Evolutionary conservation across 2,888 invertebrate genomes (phyloP).

Genomic region (Matsumyia berberina): DNA sequence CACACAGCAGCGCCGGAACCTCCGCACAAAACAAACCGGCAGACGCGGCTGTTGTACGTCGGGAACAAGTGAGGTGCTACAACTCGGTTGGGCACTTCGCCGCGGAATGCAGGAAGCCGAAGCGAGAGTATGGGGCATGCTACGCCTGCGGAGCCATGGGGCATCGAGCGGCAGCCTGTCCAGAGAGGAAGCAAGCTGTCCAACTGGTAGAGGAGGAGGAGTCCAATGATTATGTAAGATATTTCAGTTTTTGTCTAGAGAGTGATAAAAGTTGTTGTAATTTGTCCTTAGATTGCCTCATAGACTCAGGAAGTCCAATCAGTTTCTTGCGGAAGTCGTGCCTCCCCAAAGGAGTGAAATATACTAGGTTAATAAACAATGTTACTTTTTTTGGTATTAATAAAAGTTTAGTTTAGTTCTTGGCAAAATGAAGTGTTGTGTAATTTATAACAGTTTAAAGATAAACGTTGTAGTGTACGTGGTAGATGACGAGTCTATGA

Average conservation of each 20-base stretch:
- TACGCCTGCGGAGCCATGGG: conserved; percentile 27
- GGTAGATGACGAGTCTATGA: conserved; percentile 40
- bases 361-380: neutral
- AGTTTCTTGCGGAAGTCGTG: conserved; percentile 46
- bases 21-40: neutral
- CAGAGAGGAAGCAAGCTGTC: conserved; percentile 6
- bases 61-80: neutral
- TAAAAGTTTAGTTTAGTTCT: conserved; percentile 59
- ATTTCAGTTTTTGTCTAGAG: conserved; percentile 10
- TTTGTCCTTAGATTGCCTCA: conserved; percentile 65
- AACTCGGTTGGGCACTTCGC: conserved; percentile 43
- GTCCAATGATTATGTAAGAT: conserved; percentile 6
- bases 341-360: conserved; percentile 40
- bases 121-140: conserved; percentile 27
- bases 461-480: conserved; percentile 21
- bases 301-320: conserved; percentile 73
- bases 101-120: conserved; percentile 38
- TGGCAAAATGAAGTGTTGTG: conserved; percentile 47
- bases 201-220: conserved; percentile 12
- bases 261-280: conserved; percentile 9
- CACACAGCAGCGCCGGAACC: neutral
- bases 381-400: conserved; percentile 56
- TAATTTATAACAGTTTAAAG: conserved; percentile 37
- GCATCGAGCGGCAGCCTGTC: conserved; percentile 6
- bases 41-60: neutral